phyloP scores from a whole-genome alignment of 2,113 vertebrate species.

The Micronycteris hirsuta region DNA sequence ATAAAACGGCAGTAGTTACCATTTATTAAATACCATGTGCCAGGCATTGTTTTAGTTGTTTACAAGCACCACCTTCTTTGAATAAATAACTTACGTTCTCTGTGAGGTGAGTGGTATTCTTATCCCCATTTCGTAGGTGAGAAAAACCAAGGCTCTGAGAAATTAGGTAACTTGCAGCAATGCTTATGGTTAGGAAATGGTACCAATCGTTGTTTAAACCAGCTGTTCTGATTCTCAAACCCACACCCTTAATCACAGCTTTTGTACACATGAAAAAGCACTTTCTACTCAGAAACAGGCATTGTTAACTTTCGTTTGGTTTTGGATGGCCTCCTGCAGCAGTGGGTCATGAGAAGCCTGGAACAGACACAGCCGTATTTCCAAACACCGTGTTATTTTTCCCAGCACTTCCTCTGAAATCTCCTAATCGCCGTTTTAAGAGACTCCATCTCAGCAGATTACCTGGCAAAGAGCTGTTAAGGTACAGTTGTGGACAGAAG shows the following conservation, averaged over 20 bases:
- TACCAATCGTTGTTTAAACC: neutral
- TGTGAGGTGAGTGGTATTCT: neutral
- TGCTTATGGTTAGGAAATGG: neutral
- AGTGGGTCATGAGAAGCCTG: neutral
- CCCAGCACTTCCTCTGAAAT: neutral
- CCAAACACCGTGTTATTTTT: neutral
- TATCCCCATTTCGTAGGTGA: neutral
- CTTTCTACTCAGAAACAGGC: neutral
- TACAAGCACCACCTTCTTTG: neutral
- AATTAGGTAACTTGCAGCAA: neutral
- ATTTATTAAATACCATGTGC: neutral
- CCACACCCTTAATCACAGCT: neutral
- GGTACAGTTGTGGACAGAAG: neutral
- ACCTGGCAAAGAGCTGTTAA: neutral
- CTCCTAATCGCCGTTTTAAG: neutral
- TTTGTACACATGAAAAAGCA: neutral
- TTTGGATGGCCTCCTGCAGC: neutral
- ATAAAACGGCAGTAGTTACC: neutral
- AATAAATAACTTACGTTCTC: neutral
- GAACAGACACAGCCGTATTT: neutral
- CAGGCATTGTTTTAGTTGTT: neutral
- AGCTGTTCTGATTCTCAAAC: neutral
- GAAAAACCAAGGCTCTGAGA: neutral
- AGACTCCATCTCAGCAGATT: neutral
- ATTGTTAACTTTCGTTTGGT: neutral